A percentile compares a stretch with the other conserved stretches of the same genome.
These are phyloP conservation scores for Lycaon pictus DNA, from an alignment of 2,113 vertebrate species.

Conservation along the genomic window DNA sequence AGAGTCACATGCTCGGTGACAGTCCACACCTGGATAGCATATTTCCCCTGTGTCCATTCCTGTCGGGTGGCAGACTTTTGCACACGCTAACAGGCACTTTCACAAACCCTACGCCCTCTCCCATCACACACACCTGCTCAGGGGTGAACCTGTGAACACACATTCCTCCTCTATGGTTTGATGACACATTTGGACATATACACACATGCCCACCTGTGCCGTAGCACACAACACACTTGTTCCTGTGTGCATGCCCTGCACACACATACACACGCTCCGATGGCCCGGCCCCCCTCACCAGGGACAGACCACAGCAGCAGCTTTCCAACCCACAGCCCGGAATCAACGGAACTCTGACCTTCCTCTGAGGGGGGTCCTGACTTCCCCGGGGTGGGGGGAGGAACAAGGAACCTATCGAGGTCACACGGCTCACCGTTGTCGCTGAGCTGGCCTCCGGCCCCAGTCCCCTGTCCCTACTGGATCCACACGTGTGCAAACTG, in stretches of 20 bases:
- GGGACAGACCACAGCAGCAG: not conserved
- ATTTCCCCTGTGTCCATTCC: no score
- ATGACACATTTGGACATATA: not conserved
- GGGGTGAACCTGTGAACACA: not conserved
- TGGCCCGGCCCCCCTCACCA: not conserved
- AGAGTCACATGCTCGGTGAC: not conserved
- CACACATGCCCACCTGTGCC: not conserved
- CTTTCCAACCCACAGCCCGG: not conserved
- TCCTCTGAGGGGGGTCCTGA: no score
- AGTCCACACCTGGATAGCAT: not conserved
- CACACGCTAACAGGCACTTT: not conserved
- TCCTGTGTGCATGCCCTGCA: not conserved
- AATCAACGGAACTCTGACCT: not conserved
- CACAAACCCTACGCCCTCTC: rapidly evolving
- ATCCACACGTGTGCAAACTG: not conserved
- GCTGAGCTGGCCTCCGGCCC: not conserved
- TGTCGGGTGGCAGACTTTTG: not conserved
- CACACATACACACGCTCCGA: rapidly evolving
- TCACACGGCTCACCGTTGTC: not conserved
- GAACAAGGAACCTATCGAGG: not conserved
- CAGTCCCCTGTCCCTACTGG: not conserved
- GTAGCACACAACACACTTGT: not conserved
- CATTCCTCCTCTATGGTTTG: no score
- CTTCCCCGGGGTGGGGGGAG: not conserved
- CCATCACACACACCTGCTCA: not conserved